Base-by-base conservation (phyloP, 2,797 vertebrate species). In the Varecia variegata region DNA sequence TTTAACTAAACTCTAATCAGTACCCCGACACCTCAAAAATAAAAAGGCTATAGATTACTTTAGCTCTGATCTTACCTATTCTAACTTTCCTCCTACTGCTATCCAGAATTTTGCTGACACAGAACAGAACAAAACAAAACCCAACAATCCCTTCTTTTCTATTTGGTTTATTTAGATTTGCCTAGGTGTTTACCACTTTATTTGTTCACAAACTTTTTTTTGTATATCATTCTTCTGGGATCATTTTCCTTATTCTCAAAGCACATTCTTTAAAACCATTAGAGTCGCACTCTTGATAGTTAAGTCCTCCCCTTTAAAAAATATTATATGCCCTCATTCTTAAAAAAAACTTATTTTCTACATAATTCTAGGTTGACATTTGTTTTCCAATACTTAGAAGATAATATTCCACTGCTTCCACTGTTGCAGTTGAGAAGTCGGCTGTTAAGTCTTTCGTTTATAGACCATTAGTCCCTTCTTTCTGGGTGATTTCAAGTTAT, bases 161-260 rank as follows among this genome's bases (percentile, higher is more conserved):
- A 32, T 9, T 76, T 89, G 85, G 43, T 86, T 89, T 84, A 74
- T 82, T 87, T 65, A 86, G n/a, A 83, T n/a, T 43, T 86, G 73
- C 56, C 35, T 54, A 86, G 70, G 25, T 58, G 27, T 90, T 93
- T 65, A 73, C 32, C 27, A 50, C 47, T 84, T 65, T 84, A 47
- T 73, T 50, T 71, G 17, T 70, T 71, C 47, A 67, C 18, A 68
- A 79, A 65, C 4, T 32, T 45, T 56, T 56, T 88, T 56, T 79
- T 67, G 20, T 52, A 47, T 32, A 56, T 84, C 5, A 86, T 38
- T 32, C 47, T 79, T 88, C 65, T 56, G 35, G 52, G 10, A 73
- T 88, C 32, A 82, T 47, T 88, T 50, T 88, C 25, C 65, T 84
- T 90, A 23, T 80, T 56, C 45, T 82, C 82, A 43, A 91, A 71